Evolutionary conservation across 2,888 invertebrate genomes (phyloP).

Genomic region (Adelognathus sp.): DNA sequence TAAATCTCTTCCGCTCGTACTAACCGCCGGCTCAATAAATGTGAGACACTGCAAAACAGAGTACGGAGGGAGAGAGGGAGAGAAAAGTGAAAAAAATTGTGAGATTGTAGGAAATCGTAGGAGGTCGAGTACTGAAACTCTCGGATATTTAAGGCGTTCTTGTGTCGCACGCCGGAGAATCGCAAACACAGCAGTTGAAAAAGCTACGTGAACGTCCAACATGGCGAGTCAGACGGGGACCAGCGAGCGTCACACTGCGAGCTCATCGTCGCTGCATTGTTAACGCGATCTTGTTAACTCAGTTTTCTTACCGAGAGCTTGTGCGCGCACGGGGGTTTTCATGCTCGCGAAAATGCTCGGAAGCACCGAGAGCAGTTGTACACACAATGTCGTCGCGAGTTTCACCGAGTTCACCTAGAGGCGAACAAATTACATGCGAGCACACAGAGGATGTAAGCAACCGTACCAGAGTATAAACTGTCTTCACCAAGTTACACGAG

Average conservation of each 20-base stretch:
- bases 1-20: neutral
- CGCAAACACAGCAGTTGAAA: conserved; percentile 10
- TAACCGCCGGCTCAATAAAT: neutral
- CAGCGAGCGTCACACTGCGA: neutral
- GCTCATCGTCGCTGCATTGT: conserved; percentile 62
- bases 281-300: conserved; percentile 66
- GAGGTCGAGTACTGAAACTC: neutral
- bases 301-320: conserved; percentile 49
- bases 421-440: too few relatives aligned
- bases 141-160: conserved; percentile 21
- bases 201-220: conserved; percentile 1
- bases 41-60: neutral
- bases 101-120: neutral
- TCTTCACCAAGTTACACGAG: too few relatives aligned
- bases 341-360: too few relatives aligned
- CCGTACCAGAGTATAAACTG: too few relatives aligned
- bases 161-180: conserved; percentile 17
- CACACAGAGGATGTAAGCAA: too few relatives aligned
- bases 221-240: conserved; percentile 20
- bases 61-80: neutral
- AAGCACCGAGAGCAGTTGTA: too few relatives aligned
- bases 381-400: too few relatives aligned
- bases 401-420: too few relatives aligned
- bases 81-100: neutral
- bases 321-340: conserved; percentile 3